Evolutionary conservation across 2,113 vertebrate genomes (phyloP).

Genomic region (Megaceryle maxima): DNA sequence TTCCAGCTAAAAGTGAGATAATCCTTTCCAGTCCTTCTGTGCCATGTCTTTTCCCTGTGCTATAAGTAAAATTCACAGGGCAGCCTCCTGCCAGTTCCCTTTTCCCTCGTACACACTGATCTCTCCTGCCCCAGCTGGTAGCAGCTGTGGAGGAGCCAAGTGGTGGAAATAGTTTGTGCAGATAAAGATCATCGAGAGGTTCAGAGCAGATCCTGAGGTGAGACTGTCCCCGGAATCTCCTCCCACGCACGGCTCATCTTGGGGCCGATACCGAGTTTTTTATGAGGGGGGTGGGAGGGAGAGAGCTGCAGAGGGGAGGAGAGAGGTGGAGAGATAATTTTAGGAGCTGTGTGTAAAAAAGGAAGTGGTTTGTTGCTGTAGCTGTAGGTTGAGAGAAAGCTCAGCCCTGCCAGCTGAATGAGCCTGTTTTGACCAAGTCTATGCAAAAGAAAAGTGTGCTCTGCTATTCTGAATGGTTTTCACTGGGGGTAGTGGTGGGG

Average conservation of each 20-base stretch:
- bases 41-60: neutral
- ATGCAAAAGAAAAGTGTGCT: neutral
- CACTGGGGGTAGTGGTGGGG: neutral
- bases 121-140: neutral
- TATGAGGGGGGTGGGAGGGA: neutral
- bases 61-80: neutral
- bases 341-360: constrained; percentile 38
- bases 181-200: constrained; percentile 34
- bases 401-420: constrained; percentile 7
- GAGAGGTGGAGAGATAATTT: constrained; percentile 49
- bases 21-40: constrained; percentile 1
- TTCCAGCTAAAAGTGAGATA: constrained; percentile 1
- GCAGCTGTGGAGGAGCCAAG: neutral
- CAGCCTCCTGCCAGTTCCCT: neutral
- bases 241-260: neutral
- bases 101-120: neutral
- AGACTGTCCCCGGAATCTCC: neutral
- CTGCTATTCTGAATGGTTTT: neutral
- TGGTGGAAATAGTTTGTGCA: neutral
- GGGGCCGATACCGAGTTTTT: neutral
- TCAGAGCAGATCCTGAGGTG: constrained; percentile 46
- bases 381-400: constrained; percentile 37
- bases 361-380: constrained; percentile 66
- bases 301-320: neutral
- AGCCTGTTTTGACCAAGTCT: neutral